A percentile compares a stretch with the other conserved stretches of the same genome.
Evolutionary conservation across 2,113 vertebrate genomes (phyloP).

Genomic region (Phalacrocorax aristotelis): DNA sequence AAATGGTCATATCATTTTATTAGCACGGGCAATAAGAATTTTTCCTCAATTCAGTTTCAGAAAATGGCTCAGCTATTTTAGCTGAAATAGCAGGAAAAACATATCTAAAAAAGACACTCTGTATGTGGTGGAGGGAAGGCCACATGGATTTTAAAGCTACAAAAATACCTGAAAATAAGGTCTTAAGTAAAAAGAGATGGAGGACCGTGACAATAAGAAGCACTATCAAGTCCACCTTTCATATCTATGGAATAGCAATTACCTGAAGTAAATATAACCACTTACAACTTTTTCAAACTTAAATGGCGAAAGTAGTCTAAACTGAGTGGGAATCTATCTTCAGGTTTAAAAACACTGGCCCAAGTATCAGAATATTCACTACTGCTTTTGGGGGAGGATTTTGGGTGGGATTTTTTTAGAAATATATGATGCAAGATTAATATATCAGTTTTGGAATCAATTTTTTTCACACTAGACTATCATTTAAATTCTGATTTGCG

Average conservation of each 20-base stretch:
- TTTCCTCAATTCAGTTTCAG: neutral
- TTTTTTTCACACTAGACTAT: neutral
- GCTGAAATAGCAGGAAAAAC: neutral
- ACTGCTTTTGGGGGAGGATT: fast-evolving
- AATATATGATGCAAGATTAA: neutral
- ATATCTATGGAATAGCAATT: neutral
- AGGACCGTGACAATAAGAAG: neutral
- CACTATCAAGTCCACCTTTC: neutral
- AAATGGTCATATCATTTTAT: neutral
- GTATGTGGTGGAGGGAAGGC: neutral
- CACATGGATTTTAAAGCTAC: neutral
- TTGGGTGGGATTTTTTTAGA: neutral
- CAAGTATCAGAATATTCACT: neutral
- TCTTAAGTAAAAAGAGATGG: neutral
- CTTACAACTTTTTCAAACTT: neutral
- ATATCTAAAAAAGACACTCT: neutral
- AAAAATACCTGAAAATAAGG: neutral
- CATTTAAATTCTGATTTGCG: neutral
- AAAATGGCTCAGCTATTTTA: neutral
- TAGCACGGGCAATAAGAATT: neutral
- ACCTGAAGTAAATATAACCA: neutral
- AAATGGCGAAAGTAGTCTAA: neutral
- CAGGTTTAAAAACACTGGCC: neutral
- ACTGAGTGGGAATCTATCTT: neutral
- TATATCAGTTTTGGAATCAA: neutral